phyloP scores from a whole-genome alignment of 2,797 vertebrate species.

The Xiphophorus birchmanni region DNA sequence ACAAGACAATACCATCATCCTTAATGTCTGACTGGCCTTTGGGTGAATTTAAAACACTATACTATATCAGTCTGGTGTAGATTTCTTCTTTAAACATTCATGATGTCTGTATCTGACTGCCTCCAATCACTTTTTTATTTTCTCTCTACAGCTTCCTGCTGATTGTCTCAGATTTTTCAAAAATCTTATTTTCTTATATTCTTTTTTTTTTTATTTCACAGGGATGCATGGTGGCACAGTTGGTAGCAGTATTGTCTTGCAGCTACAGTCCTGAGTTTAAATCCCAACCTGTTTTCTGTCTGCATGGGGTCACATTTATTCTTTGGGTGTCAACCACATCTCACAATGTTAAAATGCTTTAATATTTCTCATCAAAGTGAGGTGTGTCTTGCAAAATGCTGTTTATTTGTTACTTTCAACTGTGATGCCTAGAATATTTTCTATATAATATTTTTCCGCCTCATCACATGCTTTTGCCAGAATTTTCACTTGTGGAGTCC shows the following conservation, averaged over 20 bases:
- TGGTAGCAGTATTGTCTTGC: not conserved
- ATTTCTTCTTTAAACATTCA: not conserved
- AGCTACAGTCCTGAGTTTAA: not conserved
- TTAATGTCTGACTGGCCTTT: not conserved
- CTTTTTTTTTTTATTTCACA: not conserved
- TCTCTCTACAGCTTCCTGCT: not conserved
- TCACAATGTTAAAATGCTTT: not conserved
- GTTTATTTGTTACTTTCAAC: not conserved
- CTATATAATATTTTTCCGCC: not conserved
- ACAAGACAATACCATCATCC: not conserved
- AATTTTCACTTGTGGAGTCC: not conserved
- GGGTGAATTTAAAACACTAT: not conserved
- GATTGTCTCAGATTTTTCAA: not conserved
- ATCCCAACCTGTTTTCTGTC: not conserved
- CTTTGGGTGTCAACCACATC: not conserved
- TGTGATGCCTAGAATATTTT: not conserved
- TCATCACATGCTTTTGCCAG: not conserved
- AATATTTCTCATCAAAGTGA: not conserved
- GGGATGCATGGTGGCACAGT: not conserved
- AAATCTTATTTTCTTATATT: not conserved
- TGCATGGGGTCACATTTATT: not conserved
- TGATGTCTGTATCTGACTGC: not conserved
- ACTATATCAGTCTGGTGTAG: not conserved
- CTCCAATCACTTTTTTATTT: not conserved
- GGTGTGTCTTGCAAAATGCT: not conserved